A percentile compares a stretch with the other conserved stretches of the same genome.
These are phyloP conservation scores for Diarsia rubi DNA, from an alignment of 2,888 invertebrate species.

Conservation along the genomic window DNA sequence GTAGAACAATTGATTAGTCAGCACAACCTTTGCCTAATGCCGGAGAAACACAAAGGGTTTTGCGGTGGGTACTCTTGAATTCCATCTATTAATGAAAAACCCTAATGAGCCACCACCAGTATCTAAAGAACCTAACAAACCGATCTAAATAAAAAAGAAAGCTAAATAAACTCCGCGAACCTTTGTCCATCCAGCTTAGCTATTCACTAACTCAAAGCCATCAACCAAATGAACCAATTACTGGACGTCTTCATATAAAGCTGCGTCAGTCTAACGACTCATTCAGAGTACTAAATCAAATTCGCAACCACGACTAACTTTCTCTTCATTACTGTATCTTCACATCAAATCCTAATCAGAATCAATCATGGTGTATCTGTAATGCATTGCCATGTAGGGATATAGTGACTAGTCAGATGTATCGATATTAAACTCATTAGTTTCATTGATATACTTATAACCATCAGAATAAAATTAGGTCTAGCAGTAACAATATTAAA, in stretches of 20 bases:
- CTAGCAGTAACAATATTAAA: neutral
- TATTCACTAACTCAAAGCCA: constrained; percentile 41
- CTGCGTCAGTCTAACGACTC: constrained; percentile 40
- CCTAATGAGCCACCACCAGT: constrained; percentile 15
- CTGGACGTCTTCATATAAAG: constrained; percentile 49
- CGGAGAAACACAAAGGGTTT: neutral
- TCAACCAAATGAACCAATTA: constrained; percentile 61
- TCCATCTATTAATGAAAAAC: neutral
- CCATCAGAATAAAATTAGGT: neutral
- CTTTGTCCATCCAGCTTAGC: constrained; percentile 27
- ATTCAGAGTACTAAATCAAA: constrained; percentile 60
- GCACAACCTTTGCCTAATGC: neutral
- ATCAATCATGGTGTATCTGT: constrained; percentile 68
- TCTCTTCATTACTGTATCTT: constrained; percentile 66
- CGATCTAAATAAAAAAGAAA: constrained; percentile 34
- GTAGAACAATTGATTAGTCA: neutral
- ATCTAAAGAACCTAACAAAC: constrained; percentile 3
- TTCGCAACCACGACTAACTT: constrained; percentile 58
- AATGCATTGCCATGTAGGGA: constrained; percentile 32
- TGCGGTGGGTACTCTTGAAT: neutral
- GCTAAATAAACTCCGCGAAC: constrained; percentile 17
- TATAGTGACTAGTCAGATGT: constrained; percentile 16
- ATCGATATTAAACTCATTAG: constrained; percentile 21
- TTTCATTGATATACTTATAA: constrained; percentile 17
- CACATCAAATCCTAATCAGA: constrained; percentile 72